These are phyloP conservation scores for Ceuthmochares aereus DNA, from an alignment of 2,113 vertebrate species.

Conservation along the genomic window DNA sequence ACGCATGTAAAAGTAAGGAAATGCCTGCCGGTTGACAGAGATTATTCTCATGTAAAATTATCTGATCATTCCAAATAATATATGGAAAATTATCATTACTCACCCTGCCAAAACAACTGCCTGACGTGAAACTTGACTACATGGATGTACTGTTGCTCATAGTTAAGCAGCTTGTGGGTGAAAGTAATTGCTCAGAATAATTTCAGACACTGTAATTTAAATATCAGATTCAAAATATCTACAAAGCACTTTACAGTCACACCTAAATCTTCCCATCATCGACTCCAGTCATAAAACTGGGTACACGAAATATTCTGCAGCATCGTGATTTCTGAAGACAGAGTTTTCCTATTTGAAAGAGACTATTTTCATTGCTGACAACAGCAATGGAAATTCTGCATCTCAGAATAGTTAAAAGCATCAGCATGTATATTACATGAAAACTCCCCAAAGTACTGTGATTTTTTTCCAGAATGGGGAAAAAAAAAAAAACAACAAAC, in stretches of 20 bases:
- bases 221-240: constrained; percentile 44
- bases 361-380: neutral
- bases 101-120: constrained; percentile 27
- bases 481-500: neutral
- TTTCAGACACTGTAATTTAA: constrained; percentile 34
- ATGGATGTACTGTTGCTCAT: neutral
- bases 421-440: neutral
- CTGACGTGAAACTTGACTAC: neutral
- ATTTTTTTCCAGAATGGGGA: neutral
- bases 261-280: constrained; percentile 10
- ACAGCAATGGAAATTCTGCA: neutral
- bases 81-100: constrained; percentile 21
- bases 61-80: constrained; percentile 14
- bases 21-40: neutral
- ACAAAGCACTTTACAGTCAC: constrained; percentile 20
- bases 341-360: constrained; percentile 1
- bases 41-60: neutral
- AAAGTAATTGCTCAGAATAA: constrained; percentile 31
- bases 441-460: neutral
- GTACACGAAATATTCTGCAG: neutral
- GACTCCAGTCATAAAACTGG: neutral
- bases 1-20: neutral
- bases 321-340: neutral
- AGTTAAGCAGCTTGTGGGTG: constrained; percentile 14
- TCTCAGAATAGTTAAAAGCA: neutral